Conservation (phyloP, 2,888 invertebrate species). For the Icerya purchasi region DNA sequence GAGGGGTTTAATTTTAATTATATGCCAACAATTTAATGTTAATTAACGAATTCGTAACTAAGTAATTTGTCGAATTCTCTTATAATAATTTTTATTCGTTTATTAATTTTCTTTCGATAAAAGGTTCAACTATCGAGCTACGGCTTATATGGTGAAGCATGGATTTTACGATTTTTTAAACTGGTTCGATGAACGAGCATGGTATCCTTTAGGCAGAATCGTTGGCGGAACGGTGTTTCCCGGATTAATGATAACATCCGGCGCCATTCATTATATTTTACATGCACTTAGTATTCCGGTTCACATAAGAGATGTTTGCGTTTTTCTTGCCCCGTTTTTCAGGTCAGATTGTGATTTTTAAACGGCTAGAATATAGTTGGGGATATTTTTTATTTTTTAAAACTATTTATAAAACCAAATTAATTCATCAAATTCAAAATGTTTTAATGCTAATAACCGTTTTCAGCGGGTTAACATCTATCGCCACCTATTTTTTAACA, state of each 20-base stretch:
- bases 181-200: conserved; percentile 99
- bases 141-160: conserved; percentile 97
- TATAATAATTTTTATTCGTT: not conserved
- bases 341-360: too few species aligned
- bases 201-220: conserved; percentile 96
- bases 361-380: too few species aligned
- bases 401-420: too few species aligned
- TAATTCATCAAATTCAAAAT: not conserved
- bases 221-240: conserved; percentile 99
- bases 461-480: conserved; percentile 84
- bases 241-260: conserved; percentile 97
- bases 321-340: conserved; percentile 93
- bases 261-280: conserved; percentile 81
- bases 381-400: not conserved
- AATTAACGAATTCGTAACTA: too few species aligned
- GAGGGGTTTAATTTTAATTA: too few species aligned
- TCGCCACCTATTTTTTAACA: conserved; percentile 90
- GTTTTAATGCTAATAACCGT: conserved; percentile 7
- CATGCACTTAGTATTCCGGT: conserved; percentile 85
- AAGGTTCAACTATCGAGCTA: conserved; percentile 98
- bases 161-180: conserved; percentile 98
- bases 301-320: conserved; percentile 95
- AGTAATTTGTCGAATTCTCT: too few species aligned
- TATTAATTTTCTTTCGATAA: conserved; percentile 22
- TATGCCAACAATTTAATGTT: too few species aligned